phyloP scores from a whole-genome alignment of 1,140 invertebrate genomes.

The Metaphire vulgaris region DNA sequence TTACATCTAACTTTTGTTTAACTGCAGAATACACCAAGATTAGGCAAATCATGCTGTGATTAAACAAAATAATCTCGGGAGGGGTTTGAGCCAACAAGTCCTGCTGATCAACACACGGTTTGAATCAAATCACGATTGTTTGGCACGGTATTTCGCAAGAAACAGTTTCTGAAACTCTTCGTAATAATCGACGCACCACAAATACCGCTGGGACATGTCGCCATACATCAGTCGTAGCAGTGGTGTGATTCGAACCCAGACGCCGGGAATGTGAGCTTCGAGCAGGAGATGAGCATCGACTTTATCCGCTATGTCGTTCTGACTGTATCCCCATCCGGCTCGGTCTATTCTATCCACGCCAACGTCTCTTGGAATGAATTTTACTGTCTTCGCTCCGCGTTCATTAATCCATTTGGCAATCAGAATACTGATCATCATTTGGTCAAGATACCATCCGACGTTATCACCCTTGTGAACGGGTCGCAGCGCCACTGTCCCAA shows the following conservation, averaged over 20 bases:
- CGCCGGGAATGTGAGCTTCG: constrained; percentile 1
- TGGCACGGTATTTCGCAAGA: neutral
- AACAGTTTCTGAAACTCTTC: neutral
- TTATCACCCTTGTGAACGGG: constrained; percentile 27
- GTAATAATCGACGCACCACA: neutral
- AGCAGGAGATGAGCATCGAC: constrained; percentile 27
- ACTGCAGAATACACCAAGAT: too few species aligned
- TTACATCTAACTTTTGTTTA: too few species aligned
- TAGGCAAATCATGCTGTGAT: too few species aligned
- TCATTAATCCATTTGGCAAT: constrained; percentile 19
- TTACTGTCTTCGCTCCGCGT: constrained; percentile 2
- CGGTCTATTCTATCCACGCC: constrained; percentile 26
- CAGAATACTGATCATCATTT: constrained; percentile 19
- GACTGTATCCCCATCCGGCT: constrained; percentile 15
- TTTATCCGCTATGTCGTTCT: constrained; percentile 10
- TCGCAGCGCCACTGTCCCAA: constrained; percentile 16
- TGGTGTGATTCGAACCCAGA: constrained; percentile 15
- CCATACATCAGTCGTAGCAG: constrained; percentile 24
- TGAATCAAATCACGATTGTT: too few species aligned
- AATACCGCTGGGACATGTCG: neutral
- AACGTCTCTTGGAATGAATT: constrained; percentile 21
- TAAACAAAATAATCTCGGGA: too few species aligned
- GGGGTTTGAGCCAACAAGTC: too few species aligned
- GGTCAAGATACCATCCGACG: constrained; percentile 29
- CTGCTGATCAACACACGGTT: too few species aligned